Evolutionary conservation across 37 sponge, comb jelly and placozoan species (phyloP).

Genomic region (Bolinopsis microptera): DNA sequence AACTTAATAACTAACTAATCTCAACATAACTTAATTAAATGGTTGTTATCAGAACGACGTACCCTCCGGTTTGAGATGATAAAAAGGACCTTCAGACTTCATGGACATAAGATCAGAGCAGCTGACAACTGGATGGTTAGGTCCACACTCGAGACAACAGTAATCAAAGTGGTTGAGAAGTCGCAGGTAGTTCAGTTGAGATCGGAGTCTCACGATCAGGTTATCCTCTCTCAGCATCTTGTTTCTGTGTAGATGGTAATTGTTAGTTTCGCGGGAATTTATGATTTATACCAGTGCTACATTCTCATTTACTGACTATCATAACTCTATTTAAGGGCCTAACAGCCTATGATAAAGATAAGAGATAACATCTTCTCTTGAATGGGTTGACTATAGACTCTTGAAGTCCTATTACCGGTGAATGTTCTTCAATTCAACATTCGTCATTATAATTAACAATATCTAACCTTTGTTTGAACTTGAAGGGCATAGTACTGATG

Average conservation of each 20-base stretch:
- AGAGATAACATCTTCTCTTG: background rate
- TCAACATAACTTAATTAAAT: no score
- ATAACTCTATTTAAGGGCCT: no score
- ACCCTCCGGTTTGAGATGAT: slow-evolving; percentile 3
- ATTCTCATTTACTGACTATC: no score
- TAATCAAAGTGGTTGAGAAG: background rate
- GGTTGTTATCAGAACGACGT: no score
- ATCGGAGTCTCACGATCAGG: background rate
- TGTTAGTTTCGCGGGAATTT: no score
- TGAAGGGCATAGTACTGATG: slow-evolving; percentile 20
- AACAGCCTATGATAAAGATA: no score
- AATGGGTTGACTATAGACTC: no score
- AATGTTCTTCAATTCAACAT: no score
- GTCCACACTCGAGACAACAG: slow-evolving; percentile 2
- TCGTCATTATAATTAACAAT: no score
- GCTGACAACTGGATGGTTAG: background rate
- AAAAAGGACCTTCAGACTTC: background rate
- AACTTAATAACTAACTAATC: no score
- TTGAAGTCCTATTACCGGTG: no score
- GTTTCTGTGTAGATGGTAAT: no score
- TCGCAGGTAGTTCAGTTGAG: background rate
- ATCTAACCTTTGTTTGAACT: background rate
- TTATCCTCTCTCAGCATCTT: background rate
- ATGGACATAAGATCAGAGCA: slow-evolving; percentile 5
- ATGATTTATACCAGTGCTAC: background rate